Evolutionary conservation across 2,888 invertebrate species (phyloP).

Genomic region (Gymnosoma rotundatum): DNA sequence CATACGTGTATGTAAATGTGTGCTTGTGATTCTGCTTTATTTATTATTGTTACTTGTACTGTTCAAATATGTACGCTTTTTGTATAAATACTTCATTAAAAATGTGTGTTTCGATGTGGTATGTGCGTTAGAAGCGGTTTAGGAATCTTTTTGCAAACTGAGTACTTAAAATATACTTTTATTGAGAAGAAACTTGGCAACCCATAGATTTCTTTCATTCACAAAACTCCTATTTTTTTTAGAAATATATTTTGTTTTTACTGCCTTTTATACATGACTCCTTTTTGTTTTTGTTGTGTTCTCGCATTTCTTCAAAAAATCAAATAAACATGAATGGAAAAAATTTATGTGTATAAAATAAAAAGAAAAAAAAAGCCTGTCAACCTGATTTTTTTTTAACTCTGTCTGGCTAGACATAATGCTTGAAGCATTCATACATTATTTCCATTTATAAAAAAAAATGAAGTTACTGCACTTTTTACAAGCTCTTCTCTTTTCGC

Average conservation of each 20-base stretch:
- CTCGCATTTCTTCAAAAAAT: constrained; percentile 47
- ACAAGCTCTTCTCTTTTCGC: background rate
- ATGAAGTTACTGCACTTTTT: constrained; percentile 57
- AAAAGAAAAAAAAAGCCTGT: constrained; percentile 7
- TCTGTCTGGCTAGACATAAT: constrained; percentile 58
- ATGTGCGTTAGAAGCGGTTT: constrained; percentile 2
- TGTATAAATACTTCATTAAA: background rate
- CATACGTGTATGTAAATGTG: background rate
- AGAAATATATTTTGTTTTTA: constrained; percentile 32
- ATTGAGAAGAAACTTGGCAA: constrained; percentile 53
- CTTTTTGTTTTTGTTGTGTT: constrained; percentile 46
- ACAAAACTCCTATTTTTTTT: constrained; percentile 42
- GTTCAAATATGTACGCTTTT: background rate
- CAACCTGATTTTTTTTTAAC: constrained; percentile 37
- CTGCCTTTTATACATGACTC: background rate
- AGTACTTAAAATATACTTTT: constrained; percentile 9
- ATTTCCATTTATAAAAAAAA: constrained; percentile 29
- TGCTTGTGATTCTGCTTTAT: background rate
- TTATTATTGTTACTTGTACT: constrained; percentile 19
- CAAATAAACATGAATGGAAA: constrained; percentile 45
- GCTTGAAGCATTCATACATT: constrained; percentile 52
- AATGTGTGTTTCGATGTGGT: background rate
- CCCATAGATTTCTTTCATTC: constrained; percentile 34
- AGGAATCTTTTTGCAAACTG: background rate
- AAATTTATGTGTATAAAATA: constrained; percentile 23